Percentiles rank a stretch among this genome's conserved stretches.
phyloP scores from a whole-genome alignment of 2,888 invertebrate genomes.

The Hanleya hanleyi region DNA sequence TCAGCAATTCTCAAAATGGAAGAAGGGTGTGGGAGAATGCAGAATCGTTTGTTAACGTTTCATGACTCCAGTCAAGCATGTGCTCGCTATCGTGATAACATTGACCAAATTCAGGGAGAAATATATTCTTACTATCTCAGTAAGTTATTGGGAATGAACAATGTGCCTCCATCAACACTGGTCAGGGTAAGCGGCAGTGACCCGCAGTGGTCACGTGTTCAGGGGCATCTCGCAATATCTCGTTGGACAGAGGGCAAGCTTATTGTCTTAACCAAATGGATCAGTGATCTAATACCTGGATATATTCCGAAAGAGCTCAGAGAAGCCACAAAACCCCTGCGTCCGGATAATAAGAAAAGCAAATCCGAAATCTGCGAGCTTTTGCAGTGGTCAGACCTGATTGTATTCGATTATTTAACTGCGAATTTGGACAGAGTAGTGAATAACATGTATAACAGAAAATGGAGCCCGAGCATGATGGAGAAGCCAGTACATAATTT shows the following conservation, averaged over 20 bases:
- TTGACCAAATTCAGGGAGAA: conserved; percentile 93
- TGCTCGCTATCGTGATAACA: conserved; percentile 88
- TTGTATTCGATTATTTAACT: conserved; percentile 90
- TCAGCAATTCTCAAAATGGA: conserved; percentile 81
- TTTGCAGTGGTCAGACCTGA: conserved; percentile 91
- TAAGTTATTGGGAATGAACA: conserved; percentile 81
- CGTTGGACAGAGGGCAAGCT: conserved; percentile 87
- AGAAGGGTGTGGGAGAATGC: conserved; percentile 90
- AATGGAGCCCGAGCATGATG: conserved; percentile 93
- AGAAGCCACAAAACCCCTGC: conserved; percentile 72
- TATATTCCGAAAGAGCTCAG: conserved; percentile 85
- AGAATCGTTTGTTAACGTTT: conserved; percentile 86
- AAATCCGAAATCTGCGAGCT: conserved; percentile 57
- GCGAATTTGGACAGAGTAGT: conserved; percentile 91
- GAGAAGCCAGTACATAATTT: conserved; percentile 90
- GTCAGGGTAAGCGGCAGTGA: conserved; percentile 77
- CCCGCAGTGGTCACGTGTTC: conserved; percentile 72
- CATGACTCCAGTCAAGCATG: conserved; percentile 86
- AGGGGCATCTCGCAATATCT: conserved; percentile 81
- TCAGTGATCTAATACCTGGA: conserved; percentile 83
- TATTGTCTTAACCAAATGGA: conserved; percentile 80
- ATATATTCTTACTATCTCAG: conserved; percentile 90
- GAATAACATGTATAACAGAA: conserved; percentile 90
- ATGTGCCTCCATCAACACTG: conserved; percentile 85
- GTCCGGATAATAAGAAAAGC: neutral